Evolutionary conservation across 2,797 vertebrate species (phyloP).

Genomic region (Melanotaenia parkinsoni): DNA sequence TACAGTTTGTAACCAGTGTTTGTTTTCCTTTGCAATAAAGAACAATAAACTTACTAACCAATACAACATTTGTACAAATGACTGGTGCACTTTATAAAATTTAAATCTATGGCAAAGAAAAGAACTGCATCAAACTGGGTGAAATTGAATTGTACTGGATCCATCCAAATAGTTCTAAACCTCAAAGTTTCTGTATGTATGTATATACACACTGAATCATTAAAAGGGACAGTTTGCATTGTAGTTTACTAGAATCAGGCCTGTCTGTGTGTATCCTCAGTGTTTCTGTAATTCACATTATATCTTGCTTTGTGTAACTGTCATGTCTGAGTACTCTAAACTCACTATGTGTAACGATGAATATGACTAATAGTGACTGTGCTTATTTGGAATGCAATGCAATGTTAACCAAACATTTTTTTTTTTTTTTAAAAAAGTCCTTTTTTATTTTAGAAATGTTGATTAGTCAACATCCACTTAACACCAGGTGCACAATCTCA

Average conservation of each 20-base stretch:
- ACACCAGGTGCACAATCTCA: not conserved
- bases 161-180: not conserved
- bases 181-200: not conserved
- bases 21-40: not conserved
- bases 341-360: not conserved
- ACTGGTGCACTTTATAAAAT: not conserved
- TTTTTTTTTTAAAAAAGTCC: no score
- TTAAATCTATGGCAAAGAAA: not conserved
- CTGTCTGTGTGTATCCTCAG: not conserved
- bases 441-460: not conserved
- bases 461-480: not conserved
- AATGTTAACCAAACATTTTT: not conserved
- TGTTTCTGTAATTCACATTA: not conserved
- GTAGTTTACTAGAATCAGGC: not conserved
- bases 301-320: not conserved
- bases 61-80: not conserved
- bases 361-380: not conserved
- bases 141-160: not conserved
- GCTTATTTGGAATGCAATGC: not conserved
- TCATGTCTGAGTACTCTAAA: not conserved
- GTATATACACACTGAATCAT: not conserved
- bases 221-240: not conserved
- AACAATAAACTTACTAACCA: not conserved
- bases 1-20: not conserved
- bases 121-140: not conserved